phyloP scores from a whole-genome alignment of 2,888 invertebrate species.

The Ennomos fuscantarius region DNA sequence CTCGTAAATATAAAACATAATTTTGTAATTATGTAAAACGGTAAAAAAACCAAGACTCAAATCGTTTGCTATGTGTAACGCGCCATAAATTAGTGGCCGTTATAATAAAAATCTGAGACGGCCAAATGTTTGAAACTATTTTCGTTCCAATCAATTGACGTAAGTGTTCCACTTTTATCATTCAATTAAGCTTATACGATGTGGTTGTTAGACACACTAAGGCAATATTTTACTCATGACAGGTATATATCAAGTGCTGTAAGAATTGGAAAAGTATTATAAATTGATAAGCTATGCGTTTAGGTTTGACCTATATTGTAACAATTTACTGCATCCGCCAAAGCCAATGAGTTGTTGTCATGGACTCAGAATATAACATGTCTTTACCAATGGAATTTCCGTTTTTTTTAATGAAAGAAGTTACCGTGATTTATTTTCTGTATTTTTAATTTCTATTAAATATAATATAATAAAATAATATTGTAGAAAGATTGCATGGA shows the following conservation, averaged over 20 bases:
- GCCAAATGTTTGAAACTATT: conserved; percentile 67
- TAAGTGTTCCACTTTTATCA: conserved; percentile 71
- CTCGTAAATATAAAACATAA: conserved; percentile 80
- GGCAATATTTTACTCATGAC: conserved; percentile 38
- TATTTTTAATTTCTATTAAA: no score
- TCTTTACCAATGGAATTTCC: no score
- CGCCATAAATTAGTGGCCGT: conserved; percentile 77
- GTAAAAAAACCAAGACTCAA: conserved; percentile 73
- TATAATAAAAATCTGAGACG: conserved; percentile 75
- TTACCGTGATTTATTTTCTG: no score
- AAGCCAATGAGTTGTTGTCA: conserved; percentile 15
- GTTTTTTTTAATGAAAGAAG: no score
- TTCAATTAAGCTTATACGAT: conserved; percentile 63
- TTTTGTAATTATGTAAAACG: conserved; percentile 83
- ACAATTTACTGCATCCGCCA: conserved; percentile 27
- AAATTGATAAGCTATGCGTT: conserved; percentile 23
- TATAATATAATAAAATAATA: no score
- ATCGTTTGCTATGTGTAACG: conserved; percentile 79
- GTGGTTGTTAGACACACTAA: conserved; percentile 44
- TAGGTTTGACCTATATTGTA: conserved; percentile 21
- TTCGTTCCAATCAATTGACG: conserved; percentile 67
- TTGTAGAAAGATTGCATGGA: no score
- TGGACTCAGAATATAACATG: conserved; percentile 10
- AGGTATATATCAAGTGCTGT: conserved; percentile 25
- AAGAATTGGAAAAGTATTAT: conserved; percentile 26